phyloP scores from a whole-genome alignment of 53 echinoderm and acorn worm species.

The Arbacia lixula region DNA sequence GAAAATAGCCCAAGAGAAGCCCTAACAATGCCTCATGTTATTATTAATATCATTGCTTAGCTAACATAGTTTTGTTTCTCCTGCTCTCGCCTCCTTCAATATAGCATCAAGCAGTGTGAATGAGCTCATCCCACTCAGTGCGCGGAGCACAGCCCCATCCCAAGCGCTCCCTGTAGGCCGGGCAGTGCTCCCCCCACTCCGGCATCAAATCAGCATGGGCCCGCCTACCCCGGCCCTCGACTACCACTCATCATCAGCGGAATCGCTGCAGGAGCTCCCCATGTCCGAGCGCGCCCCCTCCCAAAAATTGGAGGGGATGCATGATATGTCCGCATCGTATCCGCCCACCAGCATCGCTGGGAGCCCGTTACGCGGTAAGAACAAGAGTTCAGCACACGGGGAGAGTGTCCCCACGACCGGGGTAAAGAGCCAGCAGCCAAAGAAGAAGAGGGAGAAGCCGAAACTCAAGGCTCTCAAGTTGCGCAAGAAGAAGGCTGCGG shows the following conservation, averaged over 20 bases:
- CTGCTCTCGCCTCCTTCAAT: background rate
- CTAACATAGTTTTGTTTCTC: slow-evolving; percentile 2
- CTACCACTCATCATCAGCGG: slow-evolving; percentile 93
- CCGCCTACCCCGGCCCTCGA: slow-evolving; percentile 66
- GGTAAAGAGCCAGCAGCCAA: background rate
- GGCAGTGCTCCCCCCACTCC: slow-evolving; percentile 44
- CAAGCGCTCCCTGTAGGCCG: background rate
- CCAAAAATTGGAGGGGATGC: slow-evolving; percentile 9
- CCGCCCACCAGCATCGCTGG: slow-evolving; percentile 12
- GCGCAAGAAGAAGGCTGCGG: slow-evolving; percentile 19
- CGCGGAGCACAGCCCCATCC: slow-evolving; percentile 1
- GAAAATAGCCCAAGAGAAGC: too few species aligned
- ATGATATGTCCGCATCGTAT: slow-evolving; percentile 27
- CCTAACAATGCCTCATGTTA: background rate
- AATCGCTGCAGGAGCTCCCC: slow-evolving; percentile 85
- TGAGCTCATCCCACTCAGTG: slow-evolving; percentile 41
- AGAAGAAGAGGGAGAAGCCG: slow-evolving; percentile 30
- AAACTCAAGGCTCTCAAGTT: slow-evolving; percentile 18
- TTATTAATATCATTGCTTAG: background rate
- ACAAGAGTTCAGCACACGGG: background rate
- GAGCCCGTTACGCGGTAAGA: background rate
- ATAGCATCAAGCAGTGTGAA: slow-evolving; percentile 49
- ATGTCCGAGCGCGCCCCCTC: slow-evolving; percentile 1
- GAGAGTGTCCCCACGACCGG: background rate
- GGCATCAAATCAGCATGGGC: slow-evolving; percentile 68